Percentiles rank a stretch among this genome's conserved stretches.
Conservation (phyloP, 2,797 vertebrate species). For the Ficedula albicollis region DNA sequence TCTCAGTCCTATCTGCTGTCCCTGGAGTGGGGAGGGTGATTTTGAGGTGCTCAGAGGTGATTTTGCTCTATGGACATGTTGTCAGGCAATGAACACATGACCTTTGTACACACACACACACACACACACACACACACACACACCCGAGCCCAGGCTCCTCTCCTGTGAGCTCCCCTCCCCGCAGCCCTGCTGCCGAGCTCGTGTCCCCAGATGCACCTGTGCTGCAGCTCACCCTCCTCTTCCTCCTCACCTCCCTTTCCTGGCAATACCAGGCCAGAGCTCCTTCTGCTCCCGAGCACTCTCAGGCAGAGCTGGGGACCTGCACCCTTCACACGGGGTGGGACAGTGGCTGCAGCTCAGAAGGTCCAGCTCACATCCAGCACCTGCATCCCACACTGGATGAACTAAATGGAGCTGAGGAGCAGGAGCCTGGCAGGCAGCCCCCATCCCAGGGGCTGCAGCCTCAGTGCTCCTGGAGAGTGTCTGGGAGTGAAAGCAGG, state of each 20-base stretch:
- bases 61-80: accelerated
- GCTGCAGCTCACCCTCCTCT: not conserved
- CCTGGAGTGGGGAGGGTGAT: not conserved
- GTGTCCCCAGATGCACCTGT: not conserved
- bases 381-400: not conserved
- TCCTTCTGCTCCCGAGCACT: accelerated
- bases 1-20: not conserved
- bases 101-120: not conserved
- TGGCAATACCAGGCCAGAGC: not conserved
- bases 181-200: not conserved
- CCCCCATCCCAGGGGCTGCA: not conserved
- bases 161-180: accelerated
- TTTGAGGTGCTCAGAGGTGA: not conserved
- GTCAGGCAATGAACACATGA: not conserved
- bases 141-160: not conserved
- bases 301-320: not conserved
- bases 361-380: not conserved
- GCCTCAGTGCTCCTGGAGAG: not conserved
- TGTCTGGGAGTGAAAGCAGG: not conserved
- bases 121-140: not conserved
- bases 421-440: not conserved
- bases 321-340: accelerated
- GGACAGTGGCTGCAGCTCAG: not conserved
- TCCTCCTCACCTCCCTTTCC: not conserved
- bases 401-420: not conserved